Base-by-base conservation (phyloP, 1,140 invertebrate species). In the Lordiphosa clarofinis region DNA sequence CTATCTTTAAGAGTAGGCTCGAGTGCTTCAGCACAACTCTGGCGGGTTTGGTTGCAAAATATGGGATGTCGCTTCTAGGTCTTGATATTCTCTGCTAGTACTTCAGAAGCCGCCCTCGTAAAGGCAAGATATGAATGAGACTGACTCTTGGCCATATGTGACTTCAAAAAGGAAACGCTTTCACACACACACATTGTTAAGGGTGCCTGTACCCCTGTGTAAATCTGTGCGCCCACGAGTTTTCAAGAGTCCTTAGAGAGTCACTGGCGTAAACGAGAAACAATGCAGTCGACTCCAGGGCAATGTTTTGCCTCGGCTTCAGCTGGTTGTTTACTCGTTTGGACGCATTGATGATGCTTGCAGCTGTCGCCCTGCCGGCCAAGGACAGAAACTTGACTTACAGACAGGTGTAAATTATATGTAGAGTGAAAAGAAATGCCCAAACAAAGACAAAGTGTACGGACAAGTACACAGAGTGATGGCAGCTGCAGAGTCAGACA, bases 401-500 rank as follows among this genome's bases (percentile, higher is more conserved):
- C 67, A 70, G 63, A 75, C 75, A 81, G 75, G 75, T 81, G 75
- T 81, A 81, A 75, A 81, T 82, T 61, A 63, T 82, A 61, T 72
- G 48, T 61, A 75, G 76, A 64, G 67, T 46, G 63, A 68, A 79
- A 43, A 58, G 19, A 70, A 67, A 65, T 75, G 72, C 66, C 54
- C 56, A 55, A 44, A 47, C 56, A 58, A 24, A 56, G 39, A 33
- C n/a, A 39, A 24, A 56, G 19, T 33, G 42, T 21, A 21, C 21
- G 15, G 15, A 15, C 15, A 15, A 15, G 15, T 15, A 21, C 21
- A 21, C 21, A 21, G 21, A 21, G 21, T 21, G 21, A 21, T 21
- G 21, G 21, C 21, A 37, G 55, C 64, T 59, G 55, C 54, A 50
- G 58, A 40, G 42, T 50, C 57, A 53, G 76, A 81, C 76, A 72